phyloP scores from a whole-genome alignment of 2,888 invertebrate species.

The Elmis aenea region DNA sequence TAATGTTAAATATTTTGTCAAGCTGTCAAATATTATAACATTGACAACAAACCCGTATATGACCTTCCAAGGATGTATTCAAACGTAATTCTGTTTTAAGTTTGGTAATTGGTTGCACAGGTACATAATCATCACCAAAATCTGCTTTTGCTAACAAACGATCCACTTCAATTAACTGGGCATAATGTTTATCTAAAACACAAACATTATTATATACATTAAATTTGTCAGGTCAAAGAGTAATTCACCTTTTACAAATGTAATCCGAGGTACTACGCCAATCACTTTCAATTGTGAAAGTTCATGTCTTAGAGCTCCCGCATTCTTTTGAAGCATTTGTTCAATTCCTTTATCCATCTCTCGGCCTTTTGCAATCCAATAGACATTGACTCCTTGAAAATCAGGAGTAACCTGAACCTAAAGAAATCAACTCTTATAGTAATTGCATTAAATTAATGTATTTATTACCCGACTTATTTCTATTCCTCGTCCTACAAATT shows the following conservation, averaged over 20 bases:
- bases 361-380: slow-evolving; percentile 61
- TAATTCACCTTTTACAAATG: slow-evolving; percentile 60
- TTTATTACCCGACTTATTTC: slow-evolving; percentile 63
- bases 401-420: slow-evolving; percentile 63
- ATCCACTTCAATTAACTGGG: slow-evolving; percentile 56
- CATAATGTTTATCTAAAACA: slow-evolving; percentile 54
- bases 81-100: slow-evolving; percentile 44
- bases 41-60: too few species aligned
- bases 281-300: slow-evolving; percentile 67
- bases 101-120: slow-evolving; percentile 42
- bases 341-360: slow-evolving; percentile 52
- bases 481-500: slow-evolving; percentile 61
- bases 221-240: too few species aligned
- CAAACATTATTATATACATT: not conserved
- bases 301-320: slow-evolving; percentile 63
- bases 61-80: slow-evolving; percentile 49
- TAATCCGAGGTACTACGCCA: slow-evolving; percentile 69
- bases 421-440: slow-evolving; percentile 16
- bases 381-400: slow-evolving; percentile 64
- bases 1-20: slow-evolving; percentile 5
- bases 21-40: too few species aligned
- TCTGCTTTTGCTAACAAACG: slow-evolving; percentile 56
- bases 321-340: slow-evolving; percentile 51
- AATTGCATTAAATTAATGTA: slow-evolving; percentile 2
- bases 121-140: slow-evolving; percentile 62